Evolutionary conservation across 2,888 invertebrate species (phyloP), one percentile per base, ranked within the genome.

Genomic region (Xestia ashworthii): DNA sequence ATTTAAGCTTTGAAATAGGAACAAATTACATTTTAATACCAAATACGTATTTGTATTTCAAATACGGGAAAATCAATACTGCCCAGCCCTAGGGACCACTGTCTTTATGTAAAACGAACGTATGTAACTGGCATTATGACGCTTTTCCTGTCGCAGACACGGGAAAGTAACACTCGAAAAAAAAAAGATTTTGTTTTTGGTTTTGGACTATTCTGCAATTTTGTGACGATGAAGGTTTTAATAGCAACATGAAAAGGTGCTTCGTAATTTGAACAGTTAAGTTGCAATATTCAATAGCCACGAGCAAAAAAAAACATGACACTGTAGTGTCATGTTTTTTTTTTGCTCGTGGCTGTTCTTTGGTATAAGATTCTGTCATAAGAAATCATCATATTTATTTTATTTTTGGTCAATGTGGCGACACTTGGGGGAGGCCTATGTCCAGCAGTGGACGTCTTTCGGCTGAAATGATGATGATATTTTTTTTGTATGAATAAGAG

Each of bases 81-180:
- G 32, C 32, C 9, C 62, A 62, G 9, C 62, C 62, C 62, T 62
- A 9, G 25, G 25, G 71, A 67, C 79, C 75, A 71, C 74, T 82
- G 87, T 81, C 80, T 88, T 87, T 90, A 88, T 91, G 83, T 90
- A 85, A 86, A 89, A 85, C 84, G 80, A 79, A 74, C 75, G 80
- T 88, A 89, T 86, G 85, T 86, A 82, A 85, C 81, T 75, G 79
- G 72, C 65, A 41, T 80, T 83, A 82, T 90, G 88, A 91, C 87
- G 89, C 78, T 85, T 86, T 90, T 91, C 91, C 91, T 89, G 89
- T 88, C 50, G 14, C 67, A 60, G 41, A 62, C 50, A 55, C 69
- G 55, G 58, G 58, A 72, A 77, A 75, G 67, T 55, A 44, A 69
- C 14, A 22, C 12, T 66, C n/a, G 5, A 55, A 55, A 68, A 71